These are phyloP conservation scores for Eutolmus rufibarbis DNA, from an alignment of 2,888 invertebrate species.

Conservation along the genomic window DNA sequence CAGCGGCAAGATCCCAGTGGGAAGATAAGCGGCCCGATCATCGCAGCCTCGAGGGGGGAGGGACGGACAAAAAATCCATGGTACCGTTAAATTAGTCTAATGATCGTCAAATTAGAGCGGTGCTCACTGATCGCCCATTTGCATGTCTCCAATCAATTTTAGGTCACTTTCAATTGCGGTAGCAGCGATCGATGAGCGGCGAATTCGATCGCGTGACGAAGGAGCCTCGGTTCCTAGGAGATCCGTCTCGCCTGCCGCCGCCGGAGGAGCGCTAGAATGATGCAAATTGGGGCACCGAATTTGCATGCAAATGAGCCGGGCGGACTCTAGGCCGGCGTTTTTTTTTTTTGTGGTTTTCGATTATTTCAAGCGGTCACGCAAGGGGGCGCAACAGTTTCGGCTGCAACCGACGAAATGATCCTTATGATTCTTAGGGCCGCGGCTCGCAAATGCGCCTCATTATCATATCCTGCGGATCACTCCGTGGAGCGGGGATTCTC, in stretches of 20 bases:
- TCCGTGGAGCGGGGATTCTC: not conserved
- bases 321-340: too few relatives aligned
- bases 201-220: conserved; percentile 14
- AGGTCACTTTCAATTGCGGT: conserved; percentile 19
- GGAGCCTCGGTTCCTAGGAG: not conserved
- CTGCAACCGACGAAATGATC: not conserved
- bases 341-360: not conserved
- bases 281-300: not conserved
- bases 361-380: not conserved
- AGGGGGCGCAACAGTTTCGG: not conserved
- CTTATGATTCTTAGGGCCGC: not conserved
- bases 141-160: conserved; percentile 45
- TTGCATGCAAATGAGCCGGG: not conserved
- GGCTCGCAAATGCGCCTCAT: not conserved
- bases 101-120: conserved; percentile 42
- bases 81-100: conserved; percentile 46
- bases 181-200: conserved; percentile 32
- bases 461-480: conserved; percentile 4
- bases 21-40: not conserved
- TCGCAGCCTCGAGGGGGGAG: not conserved
- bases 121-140: conserved; percentile 43
- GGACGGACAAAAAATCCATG: not conserved
- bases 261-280: conserved; percentile 8
- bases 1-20: not conserved
- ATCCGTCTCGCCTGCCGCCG: not conserved